Conservation (phyloP, 2,888 invertebrate genomes). For the Phortica okadai region DNA sequence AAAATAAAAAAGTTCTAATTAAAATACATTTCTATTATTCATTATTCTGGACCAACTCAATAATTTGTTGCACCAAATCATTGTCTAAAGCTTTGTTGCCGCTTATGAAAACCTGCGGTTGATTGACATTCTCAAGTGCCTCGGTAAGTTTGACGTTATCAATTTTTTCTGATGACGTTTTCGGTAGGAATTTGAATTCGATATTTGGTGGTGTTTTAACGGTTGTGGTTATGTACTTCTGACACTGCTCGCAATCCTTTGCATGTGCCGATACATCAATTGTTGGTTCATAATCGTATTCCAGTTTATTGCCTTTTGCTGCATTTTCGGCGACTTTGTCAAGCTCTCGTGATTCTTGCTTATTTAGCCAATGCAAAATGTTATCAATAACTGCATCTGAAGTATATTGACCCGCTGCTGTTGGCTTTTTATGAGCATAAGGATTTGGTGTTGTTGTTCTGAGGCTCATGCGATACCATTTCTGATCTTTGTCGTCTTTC, state of each 20-base stretch:
- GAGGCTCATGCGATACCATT: constrained; percentile 59
- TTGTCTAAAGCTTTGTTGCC: constrained; percentile 12
- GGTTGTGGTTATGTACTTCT: not conserved
- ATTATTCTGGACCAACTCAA: constrained; percentile 4
- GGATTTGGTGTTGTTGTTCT: constrained; percentile 49
- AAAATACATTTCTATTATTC: not conserved
- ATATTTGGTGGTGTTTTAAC: not conserved
- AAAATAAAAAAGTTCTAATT: too few species aligned
- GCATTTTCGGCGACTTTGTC: not conserved
- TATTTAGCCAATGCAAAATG: constrained; percentile 18
- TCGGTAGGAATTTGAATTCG: not conserved
- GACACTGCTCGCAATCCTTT: not conserved
- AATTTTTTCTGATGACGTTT: not conserved
- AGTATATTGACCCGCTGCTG: not conserved
- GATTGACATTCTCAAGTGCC: not conserved
- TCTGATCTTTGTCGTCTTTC: constrained; percentile 59
- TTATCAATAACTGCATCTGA: not conserved
- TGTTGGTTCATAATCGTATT: not conserved
- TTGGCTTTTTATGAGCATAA: constrained; percentile 24
- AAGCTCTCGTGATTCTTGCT: constrained; percentile 1
- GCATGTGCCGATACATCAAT: not conserved
- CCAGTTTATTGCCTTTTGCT: not conserved
- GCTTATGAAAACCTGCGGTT: not conserved
- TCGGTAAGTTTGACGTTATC: not conserved
- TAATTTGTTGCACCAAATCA: constrained; percentile 1